phyloP scores from a whole-genome alignment of 2,888 invertebrate genomes.

The Rhopalosiphum nymphaeae region DNA sequence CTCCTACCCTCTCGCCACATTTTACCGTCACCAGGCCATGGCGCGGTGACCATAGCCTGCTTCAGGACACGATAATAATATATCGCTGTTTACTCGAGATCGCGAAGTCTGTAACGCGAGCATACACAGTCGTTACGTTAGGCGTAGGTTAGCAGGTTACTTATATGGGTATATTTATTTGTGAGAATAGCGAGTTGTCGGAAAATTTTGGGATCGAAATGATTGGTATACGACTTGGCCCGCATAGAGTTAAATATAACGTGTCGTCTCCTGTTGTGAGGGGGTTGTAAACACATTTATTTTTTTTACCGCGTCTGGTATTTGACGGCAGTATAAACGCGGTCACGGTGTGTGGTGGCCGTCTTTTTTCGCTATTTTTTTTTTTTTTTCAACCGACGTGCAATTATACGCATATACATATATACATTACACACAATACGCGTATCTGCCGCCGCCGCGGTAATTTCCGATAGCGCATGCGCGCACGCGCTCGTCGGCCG shows the following conservation, averaged over 20 bases:
- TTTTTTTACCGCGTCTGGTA: neutral
- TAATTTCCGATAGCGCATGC: neutral
- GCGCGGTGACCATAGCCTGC: neutral
- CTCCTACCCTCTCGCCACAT: neutral
- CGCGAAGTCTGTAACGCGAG: too few species aligned
- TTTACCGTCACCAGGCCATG: neutral
- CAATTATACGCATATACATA: neutral
- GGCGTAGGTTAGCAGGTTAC: neutral
- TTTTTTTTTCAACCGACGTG: neutral
- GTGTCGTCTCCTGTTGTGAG: neutral
- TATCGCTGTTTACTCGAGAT: neutral
- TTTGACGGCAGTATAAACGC: constrained; percentile 5
- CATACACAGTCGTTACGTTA: neutral
- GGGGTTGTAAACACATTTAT: neutral
- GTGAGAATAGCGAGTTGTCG: neutral
- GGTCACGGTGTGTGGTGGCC: neutral
- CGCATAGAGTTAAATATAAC: neutral
- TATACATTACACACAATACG: neutral
- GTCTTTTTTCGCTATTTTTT: constrained; percentile 1
- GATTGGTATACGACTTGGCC: neutral
- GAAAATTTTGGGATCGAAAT: neutral
- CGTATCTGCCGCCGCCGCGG: neutral
- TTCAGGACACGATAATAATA: neutral
- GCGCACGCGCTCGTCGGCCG: neutral
- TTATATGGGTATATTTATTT: neutral